phyloP scores from a whole-genome alignment of 2,797 vertebrate species.

The Lepilemur ruficaudatus region DNA sequence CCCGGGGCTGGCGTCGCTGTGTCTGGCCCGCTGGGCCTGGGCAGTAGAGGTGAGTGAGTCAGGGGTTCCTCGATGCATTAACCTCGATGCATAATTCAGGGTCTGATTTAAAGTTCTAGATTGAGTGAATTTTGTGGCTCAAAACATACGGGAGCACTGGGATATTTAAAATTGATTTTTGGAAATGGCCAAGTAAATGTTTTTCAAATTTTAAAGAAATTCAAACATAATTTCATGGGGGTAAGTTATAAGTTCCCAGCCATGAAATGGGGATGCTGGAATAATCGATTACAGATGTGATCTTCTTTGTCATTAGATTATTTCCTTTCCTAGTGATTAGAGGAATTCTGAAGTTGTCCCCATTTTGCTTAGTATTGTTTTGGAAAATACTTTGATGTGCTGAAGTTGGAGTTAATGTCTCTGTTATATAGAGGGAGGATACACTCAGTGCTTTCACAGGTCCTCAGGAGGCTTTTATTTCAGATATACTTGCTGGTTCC shows the following conservation, averaged over 20 bases:
- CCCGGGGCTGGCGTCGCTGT: not conserved
- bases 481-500: not conserved
- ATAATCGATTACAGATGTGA: not conserved
- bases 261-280: not conserved
- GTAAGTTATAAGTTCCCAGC: not conserved
- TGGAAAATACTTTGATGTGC: not conserved
- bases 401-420: not conserved
- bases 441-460: accelerated
- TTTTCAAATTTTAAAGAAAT: conserved; percentile 15
- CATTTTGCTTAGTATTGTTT: not conserved
- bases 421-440: not conserved
- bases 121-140: not conserved
- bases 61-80: not conserved
- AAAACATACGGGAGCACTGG: not conserved
- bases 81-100: not conserved
- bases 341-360: not conserved
- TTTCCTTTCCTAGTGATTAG: not conserved
- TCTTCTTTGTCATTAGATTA: not conserved
- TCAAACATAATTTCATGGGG: not conserved
- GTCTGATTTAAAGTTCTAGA: not conserved
- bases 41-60: not conserved
- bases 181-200: conserved; percentile 11
- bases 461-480: not conserved
- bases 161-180: conserved; percentile 33
- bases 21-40: not conserved